phyloP scores from a whole-genome alignment of 1,140 invertebrate species.

The Drosophila melanogaster region DNA sequence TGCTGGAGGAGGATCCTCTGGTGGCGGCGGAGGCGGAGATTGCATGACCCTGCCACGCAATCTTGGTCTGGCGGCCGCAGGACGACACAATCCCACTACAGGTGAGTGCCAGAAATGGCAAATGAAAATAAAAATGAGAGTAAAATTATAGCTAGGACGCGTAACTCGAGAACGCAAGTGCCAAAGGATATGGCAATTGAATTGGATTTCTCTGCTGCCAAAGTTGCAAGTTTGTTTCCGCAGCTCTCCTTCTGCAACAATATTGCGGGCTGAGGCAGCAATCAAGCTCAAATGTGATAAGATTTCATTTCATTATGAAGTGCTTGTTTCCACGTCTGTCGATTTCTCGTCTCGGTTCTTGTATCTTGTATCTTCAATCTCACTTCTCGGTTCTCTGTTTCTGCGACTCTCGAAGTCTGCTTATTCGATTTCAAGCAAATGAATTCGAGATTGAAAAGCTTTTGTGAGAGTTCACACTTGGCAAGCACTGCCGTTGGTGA shows the following conservation, averaged over 20 bases:
- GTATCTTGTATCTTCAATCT: not conserved
- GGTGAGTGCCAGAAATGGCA: constrained; percentile 47
- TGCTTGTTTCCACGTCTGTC: constrained; percentile 31
- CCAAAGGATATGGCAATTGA: constrained; percentile 49
- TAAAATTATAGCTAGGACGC: not conserved
- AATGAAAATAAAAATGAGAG: not conserved
- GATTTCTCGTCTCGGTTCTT: not conserved
- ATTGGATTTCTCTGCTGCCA: constrained; percentile 25
- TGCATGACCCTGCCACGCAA: constrained; percentile 89
- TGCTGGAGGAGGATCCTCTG: constrained; percentile 86
- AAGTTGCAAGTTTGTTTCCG: constrained; percentile 37
- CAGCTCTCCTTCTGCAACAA: constrained; percentile 42
- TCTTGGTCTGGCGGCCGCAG: constrained; percentile 84
- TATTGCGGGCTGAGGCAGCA: constrained; percentile 54
- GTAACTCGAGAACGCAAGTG: constrained; percentile 12
- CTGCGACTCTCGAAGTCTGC: constrained; percentile 20
- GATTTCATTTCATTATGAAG: constrained; percentile 72
- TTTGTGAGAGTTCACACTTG: constrained; percentile 42
- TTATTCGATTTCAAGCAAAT: constrained; percentile 49
- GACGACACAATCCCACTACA: constrained; percentile 74
- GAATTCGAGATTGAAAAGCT: constrained; percentile 56
- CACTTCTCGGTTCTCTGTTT: constrained; percentile 12
- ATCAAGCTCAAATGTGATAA: constrained; percentile 66
- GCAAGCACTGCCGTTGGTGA: constrained; percentile 19
- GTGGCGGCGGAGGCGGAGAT: constrained; percentile 85